Base-by-base conservation (phyloP, 1,140 invertebrate species). In the Bombus breviceps region DNA sequence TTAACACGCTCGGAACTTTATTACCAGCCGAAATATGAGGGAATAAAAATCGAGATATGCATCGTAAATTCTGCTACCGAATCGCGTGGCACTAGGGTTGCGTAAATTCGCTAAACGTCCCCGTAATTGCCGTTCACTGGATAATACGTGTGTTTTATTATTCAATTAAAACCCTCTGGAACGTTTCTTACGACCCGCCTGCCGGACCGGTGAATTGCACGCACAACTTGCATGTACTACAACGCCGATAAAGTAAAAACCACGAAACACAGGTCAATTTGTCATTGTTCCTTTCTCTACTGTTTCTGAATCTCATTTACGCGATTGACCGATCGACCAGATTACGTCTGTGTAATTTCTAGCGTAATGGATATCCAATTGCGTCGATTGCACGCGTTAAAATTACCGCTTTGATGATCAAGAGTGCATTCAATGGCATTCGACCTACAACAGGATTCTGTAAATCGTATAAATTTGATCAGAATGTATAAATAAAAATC, bases 151-250 rank as follows among this genome's bases (percentile, higher is more conserved):
- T 83, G 81, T 83, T 88, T 91, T 92, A 89, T 89, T 89, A 87
- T 83, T 91, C 89, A 87, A 91, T 92, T 92, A 90, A 86, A 53
- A 88, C 62, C 62, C 34, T 75, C 71, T 69, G 39, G 69, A 37
- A 41, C 69, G 77, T 81, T 84, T 87, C 77, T 76, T 25, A 64
- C 15, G 28, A 43, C n/a, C 84, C 82, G 78, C 83, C 86, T 85
- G 73, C 28, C 83, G 53, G 1, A 22, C 28, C n/a, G 32, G 76
- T n/a, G 83, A 85, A 66, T 66, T 69, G 84, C 89, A 85, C 81
- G 89, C 91, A 87, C 84, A 83, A 92, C 34, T 92, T 85, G 91
- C 91, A 91, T 92, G 88, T 91, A 34, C 73, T 86, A 83, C 83
- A 87, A 64, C 66, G 18, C 57, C 41, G 91, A 92, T 92, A 90